A percentile compares a stretch with the other conserved stretches of the same genome.
phyloP scores from a whole-genome alignment of 23 tunicate species.

The Clavelina lepadiformis region DNA sequence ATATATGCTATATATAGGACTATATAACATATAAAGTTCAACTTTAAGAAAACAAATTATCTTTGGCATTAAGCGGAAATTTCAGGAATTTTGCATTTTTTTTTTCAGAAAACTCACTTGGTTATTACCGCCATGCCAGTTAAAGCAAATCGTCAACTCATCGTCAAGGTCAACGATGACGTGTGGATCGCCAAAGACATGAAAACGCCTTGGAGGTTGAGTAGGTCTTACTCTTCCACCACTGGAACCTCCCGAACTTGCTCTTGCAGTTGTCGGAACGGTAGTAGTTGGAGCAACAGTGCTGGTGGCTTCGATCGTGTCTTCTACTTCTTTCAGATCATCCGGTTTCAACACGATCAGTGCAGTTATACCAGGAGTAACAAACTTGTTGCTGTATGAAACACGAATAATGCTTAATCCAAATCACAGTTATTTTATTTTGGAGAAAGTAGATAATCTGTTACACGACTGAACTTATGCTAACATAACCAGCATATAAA shows the following conservation, averaged over 20 bases:
- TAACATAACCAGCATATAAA: no score
- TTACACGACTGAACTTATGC: no score
- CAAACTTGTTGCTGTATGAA: conserved; percentile 24
- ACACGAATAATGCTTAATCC: no score
- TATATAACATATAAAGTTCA: no score
- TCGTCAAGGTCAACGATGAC: conserved; percentile 27
- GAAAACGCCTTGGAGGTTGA: background rate
- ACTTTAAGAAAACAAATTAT: no score
- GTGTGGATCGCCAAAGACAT: conserved; percentile 51
- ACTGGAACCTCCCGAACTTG: background rate
- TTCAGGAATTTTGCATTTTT: no score
- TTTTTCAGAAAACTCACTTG: conserved; percentile 16
- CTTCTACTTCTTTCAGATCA: conserved; percentile 28
- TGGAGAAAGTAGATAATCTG: no score
- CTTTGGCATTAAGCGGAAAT: no score
- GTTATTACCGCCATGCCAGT: conserved; percentile 37
- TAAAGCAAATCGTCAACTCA: conserved; percentile 43
- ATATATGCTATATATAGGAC: no score
- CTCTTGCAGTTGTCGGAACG: background rate
- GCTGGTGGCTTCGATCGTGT: conserved; percentile 6
- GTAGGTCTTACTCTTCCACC: background rate
- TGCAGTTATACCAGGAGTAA: conserved; percentile 44
- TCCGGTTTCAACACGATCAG: conserved; percentile 47
- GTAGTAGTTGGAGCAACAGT: background rate
- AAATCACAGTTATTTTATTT: no score